Base-by-base conservation (phyloP, 2,888 invertebrate genomes). In the Apotomis capreana region DNA sequence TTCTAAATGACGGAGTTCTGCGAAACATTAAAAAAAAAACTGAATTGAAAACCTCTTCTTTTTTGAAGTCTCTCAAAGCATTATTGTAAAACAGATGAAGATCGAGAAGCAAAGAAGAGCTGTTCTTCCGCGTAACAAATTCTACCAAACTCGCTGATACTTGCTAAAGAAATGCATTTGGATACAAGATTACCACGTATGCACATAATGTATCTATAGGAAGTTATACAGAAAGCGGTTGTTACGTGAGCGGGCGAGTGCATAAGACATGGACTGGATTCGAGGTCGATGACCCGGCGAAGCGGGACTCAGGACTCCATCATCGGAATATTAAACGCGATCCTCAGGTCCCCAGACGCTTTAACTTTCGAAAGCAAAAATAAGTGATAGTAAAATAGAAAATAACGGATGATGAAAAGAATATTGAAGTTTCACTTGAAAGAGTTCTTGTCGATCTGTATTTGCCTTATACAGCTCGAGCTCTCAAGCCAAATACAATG, bases 281-380 rank as follows among this genome's bases (percentile, higher is more conserved):
- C 76, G 86, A 90, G 92, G 87, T 88, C 90, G 80, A 80, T 84
- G 90, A 91, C 91, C 90, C 86, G 79, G 81, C 84, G 84, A 81
- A 88, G 88, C 88, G 90, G 92, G 92, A 91, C 88, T 89, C 89
- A 90, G 92, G 92, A 92, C 90, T 89, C 83, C 84, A 86, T 85
- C 80, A 83, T 82, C 87, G 85, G 90, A 91, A 91, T 91, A 90
- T 87, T 86, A 88, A 90, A 84, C 77, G 75, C 75, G 75, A 80
- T 76, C 77, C 76, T 77, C 74, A 64, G 68, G 67, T 40, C 67
- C 69, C 55, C 58, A 65, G 37, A 51, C 12, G 61, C 59, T 55
- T 63, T 52, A 51, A 76, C 69, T 74, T 71, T 74, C 57, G 44
- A 40, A 36, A 54, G 26, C 51, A 13, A 44, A 68, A 65, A 4